A percentile compares a stretch with the other conserved stretches of the same genome.
Conservation (phyloP, 2,888 invertebrate genomes). For the Tetranychus truncatus region DNA sequence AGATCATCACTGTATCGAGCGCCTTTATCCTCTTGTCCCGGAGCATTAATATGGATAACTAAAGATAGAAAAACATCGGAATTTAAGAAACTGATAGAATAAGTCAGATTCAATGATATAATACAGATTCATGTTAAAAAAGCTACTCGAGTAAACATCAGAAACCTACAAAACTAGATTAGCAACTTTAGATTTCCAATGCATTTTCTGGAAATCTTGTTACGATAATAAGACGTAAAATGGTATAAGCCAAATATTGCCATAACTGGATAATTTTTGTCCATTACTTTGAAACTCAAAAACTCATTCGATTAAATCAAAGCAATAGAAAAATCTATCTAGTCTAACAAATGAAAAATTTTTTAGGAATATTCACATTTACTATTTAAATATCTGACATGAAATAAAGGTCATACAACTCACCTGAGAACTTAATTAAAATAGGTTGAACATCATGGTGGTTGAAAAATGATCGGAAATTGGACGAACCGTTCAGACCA, state of each 20-base stretch:
- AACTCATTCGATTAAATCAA: too few species aligned
- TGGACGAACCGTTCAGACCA: slow-evolving; percentile 22
- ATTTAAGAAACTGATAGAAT: not conserved
- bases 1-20: slow-evolving; percentile 75
- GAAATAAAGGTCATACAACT: not conserved
- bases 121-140: not conserved
- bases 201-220: too few species aligned
- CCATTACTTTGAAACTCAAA: too few species aligned
- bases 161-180: too few species aligned
- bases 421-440: slow-evolving; percentile 70
- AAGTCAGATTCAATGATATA: not conserved
- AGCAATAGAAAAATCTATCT: too few species aligned
- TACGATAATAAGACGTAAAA: too few species aligned
- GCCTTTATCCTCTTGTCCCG: slow-evolving; percentile 92
- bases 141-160: not conserved
- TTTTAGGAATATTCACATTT: too few species aligned
- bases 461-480: slow-evolving; percentile 76
- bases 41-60: slow-evolving; percentile 94
- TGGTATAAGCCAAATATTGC: too few species aligned
- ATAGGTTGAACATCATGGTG: slow-evolving; percentile 71
- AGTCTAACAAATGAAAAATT: too few species aligned
- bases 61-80: slow-evolving; percentile 37
- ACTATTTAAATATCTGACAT: too few species aligned
- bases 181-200: too few species aligned
- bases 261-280: too few species aligned